These are phyloP conservation scores for Drosophila sproati DNA, from an alignment of 1,140 invertebrate genomes.

Conservation along the genomic window DNA sequence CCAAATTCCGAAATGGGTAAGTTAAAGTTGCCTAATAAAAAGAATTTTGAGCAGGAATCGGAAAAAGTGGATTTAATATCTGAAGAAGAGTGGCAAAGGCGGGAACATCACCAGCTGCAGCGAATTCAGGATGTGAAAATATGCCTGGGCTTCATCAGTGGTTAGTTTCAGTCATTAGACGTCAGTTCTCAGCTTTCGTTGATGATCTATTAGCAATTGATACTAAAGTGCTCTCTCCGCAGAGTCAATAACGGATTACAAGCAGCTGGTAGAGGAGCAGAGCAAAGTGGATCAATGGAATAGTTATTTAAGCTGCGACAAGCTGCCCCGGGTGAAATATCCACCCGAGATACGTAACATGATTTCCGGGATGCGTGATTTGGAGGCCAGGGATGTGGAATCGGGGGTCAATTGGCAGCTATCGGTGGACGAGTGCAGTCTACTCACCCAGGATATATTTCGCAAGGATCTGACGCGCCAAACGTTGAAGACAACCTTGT, in stretches of 20 bases:
- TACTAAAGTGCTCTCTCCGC: neutral
- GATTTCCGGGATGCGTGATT: conserved; percentile 34
- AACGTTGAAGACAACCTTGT: conserved; percentile 7
- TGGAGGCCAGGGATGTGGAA: conserved; percentile 18
- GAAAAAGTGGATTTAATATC: conserved; percentile 4
- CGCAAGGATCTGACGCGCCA: conserved; percentile 43
- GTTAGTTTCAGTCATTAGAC: conserved; percentile 14
- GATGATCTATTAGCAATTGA: neutral
- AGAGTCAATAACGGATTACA: conserved; percentile 49
- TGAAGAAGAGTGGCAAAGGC: conserved; percentile 35
- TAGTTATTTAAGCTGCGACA: conserved; percentile 61
- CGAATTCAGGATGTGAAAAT: conserved; percentile 52
- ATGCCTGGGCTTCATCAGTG: conserved; percentile 41
- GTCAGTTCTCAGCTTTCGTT: neutral
- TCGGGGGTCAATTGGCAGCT: conserved; percentile 50
- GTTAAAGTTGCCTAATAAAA: neutral
- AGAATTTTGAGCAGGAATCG: neutral
- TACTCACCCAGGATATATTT: conserved; percentile 39
- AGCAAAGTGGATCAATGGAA: conserved; percentile 39
- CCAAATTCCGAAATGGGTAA: neutral
- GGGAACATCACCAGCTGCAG: conserved; percentile 43
- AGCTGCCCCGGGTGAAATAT: conserved; percentile 49
- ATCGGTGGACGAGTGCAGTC: conserved; percentile 48
- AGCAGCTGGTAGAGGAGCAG: conserved; percentile 22
- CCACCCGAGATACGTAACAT: conserved; percentile 61